phyloP scores from a whole-genome alignment of 30 jellyfish, hydroid and myxozoan species.

The Sanderia malayensis region DNA sequence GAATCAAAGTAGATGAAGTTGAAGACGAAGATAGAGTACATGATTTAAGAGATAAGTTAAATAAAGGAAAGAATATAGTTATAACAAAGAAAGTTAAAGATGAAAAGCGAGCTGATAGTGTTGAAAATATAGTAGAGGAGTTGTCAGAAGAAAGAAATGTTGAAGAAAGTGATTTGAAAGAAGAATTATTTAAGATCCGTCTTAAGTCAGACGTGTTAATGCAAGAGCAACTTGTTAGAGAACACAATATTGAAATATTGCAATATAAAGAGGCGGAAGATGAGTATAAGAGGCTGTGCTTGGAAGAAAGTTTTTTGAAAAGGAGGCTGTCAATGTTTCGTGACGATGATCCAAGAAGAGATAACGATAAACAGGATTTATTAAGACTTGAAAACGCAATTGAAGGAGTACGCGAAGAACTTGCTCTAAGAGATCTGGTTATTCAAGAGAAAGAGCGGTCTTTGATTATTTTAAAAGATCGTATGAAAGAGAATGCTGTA shows the following conservation, averaged over 20 bases:
- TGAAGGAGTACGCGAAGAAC: constrained; percentile 75
- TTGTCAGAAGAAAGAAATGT: constrained; percentile 1
- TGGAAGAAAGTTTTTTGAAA: constrained; percentile 76
- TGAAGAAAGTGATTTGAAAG: neutral
- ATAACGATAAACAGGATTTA: constrained; percentile 70
- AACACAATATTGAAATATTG: constrained; percentile 68
- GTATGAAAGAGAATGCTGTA: constrained; percentile 26
- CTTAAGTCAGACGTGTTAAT: constrained; percentile 56
- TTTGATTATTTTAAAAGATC: constrained; percentile 53
- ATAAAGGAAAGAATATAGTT: constrained; percentile 64
- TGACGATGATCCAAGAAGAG: constrained; percentile 85
- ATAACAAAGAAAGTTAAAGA: constrained; percentile 56
- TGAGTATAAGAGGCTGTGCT: constrained; percentile 75
- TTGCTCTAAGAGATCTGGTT: constrained; percentile 81
- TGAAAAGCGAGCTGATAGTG: constrained; percentile 4
- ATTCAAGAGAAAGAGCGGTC: constrained; percentile 79
- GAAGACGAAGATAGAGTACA: constrained; percentile 30
- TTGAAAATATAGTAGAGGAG: too few relatives aligned
- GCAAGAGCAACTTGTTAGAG: constrained; percentile 72
- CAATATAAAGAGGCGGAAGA: constrained; percentile 78
- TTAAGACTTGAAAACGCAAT: constrained; percentile 64
- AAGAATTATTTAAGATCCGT: constrained; percentile 34
- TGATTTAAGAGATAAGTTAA: constrained; percentile 73
- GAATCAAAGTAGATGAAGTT: constrained; percentile 27
- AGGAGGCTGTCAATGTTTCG: constrained; percentile 62